phyloP scores from a whole-genome alignment of 2,797 vertebrate genomes.

The Dipus sagitta region DNA sequence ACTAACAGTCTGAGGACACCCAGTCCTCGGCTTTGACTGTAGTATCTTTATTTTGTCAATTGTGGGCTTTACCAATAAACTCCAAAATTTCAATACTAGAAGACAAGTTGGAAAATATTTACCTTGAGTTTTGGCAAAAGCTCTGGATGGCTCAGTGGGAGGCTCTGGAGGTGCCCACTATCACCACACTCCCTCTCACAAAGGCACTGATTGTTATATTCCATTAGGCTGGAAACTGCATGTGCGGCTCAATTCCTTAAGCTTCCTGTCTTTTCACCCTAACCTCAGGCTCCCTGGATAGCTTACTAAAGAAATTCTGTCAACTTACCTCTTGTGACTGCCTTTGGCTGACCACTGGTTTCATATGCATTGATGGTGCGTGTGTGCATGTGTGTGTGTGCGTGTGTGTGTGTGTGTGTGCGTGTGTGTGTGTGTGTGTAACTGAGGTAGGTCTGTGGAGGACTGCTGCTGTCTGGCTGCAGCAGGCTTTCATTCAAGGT shows the following conservation, averaged over 20 bases:
- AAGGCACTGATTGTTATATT: not conserved
- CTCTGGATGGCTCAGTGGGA: not conserved
- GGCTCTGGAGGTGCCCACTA: not conserved
- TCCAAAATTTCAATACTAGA: not conserved
- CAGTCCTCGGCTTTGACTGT: not conserved
- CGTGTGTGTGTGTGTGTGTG: not conserved
- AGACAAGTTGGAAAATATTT: not conserved
- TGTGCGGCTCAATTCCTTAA: conserved; percentile 39
- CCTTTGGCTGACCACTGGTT: not conserved
- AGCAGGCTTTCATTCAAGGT: not conserved
- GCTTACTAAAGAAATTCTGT: conserved; percentile 40
- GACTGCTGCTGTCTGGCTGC: not conserved
- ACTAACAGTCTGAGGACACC: not conserved
- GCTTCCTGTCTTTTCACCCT: conserved; percentile 42
- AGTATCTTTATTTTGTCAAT: not conserved
- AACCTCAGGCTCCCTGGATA: not conserved
- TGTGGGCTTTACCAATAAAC: not conserved
- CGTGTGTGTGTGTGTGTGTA: no score
- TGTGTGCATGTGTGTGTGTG: not conserved
- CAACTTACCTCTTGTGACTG: conserved; percentile 5
- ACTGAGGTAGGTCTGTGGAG: not conserved
- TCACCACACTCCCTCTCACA: not conserved
- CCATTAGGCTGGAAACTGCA: conserved; percentile 23
- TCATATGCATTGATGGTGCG: not conserved
- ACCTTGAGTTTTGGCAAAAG: not conserved